These are phyloP conservation scores for Amyelois transitella DNA, from an alignment of 1,140 invertebrate species.

Conservation along the genomic window DNA sequence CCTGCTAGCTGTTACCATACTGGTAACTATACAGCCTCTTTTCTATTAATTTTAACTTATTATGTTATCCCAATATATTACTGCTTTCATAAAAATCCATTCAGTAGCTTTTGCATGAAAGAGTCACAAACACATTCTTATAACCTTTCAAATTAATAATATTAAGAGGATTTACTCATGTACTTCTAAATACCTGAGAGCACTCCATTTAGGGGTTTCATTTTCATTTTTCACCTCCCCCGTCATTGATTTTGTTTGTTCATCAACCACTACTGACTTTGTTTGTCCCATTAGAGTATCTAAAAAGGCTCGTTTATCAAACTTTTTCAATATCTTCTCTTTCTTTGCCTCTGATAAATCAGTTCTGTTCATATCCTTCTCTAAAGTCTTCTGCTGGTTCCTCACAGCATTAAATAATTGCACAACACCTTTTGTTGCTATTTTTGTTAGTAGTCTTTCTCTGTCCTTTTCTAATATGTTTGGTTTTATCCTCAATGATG, in stretches of 20 bases:
- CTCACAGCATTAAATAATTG: conserved; percentile 94
- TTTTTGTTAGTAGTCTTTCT: conserved; percentile 85
- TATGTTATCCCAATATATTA: too few species aligned
- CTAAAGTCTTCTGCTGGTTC: conserved; percentile 87
- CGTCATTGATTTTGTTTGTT: conserved; percentile 65
- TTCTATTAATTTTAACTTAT: too few species aligned
- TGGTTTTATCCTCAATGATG: conserved; percentile 84
- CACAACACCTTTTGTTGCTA: conserved; percentile 93
- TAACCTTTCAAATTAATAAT: too few species aligned
- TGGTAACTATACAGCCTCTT: too few species aligned
- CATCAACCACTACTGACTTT: conserved; percentile 77
- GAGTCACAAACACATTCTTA: too few species aligned
- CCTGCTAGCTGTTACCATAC: too few species aligned
- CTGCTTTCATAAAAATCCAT: too few species aligned
- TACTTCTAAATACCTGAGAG: conserved; percentile 71
- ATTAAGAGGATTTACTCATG: conserved; percentile 5
- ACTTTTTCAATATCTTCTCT: conserved; percentile 87
- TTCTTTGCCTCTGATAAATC: conserved; percentile 86
- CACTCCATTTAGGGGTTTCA: conserved; percentile 73
- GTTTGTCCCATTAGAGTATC: conserved; percentile 85
- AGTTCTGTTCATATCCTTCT: conserved; percentile 81
- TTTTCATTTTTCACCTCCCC: conserved; percentile 65
- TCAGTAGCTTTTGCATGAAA: too few species aligned
- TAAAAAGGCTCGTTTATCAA: conserved; percentile 88
- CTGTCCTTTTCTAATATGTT: conserved; percentile 81